phyloP scores from a whole-genome alignment of 2,888 invertebrate species.

The Trissonchulus sp. region DNA sequence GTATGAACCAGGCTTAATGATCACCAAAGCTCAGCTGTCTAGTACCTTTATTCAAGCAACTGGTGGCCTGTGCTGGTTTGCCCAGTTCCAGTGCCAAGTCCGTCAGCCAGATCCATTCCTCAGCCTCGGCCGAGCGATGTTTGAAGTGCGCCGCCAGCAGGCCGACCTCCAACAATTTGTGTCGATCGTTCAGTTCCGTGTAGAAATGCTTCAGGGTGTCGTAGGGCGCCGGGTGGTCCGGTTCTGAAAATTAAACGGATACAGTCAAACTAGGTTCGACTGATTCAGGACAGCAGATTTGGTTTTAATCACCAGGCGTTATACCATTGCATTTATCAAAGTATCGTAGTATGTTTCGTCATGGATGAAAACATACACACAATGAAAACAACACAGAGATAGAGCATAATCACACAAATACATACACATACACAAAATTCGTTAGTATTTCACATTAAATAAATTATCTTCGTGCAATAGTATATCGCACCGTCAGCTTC shows the following conservation, averaged over 20 bases:
- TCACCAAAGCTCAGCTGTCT: too few relatives aligned
- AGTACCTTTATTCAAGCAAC: constrained; percentile 43
- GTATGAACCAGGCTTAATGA: too few relatives aligned
- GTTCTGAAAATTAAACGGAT: constrained; percentile 27
- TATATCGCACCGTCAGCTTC: too few relatives aligned
- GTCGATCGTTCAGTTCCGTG: constrained; percentile 26
- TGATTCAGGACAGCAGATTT: too few relatives aligned
- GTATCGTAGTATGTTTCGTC: too few relatives aligned
- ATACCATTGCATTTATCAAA: too few relatives aligned
- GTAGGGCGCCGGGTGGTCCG: constrained; percentile 29
- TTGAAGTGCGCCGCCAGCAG: constrained; percentile 40
- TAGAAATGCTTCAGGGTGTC: constrained; percentile 26
- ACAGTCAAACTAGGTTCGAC: too few relatives aligned
- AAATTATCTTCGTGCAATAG: too few relatives aligned
- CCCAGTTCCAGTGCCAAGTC: constrained; percentile 42
- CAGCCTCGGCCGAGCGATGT: constrained; percentile 41
- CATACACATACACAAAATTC: not conserved
- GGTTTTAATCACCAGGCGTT: too few relatives aligned
- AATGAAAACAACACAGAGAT: too few relatives aligned
- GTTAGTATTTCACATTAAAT: not conserved
- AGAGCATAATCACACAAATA: not conserved
- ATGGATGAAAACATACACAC: too few relatives aligned
- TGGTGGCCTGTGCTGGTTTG: constrained; percentile 44
- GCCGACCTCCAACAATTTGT: constrained; percentile 26
- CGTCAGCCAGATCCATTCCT: constrained; percentile 45